Evolutionary conservation across 2,888 invertebrate species (phyloP).

Genomic region (Prosapia bicincta): DNA sequence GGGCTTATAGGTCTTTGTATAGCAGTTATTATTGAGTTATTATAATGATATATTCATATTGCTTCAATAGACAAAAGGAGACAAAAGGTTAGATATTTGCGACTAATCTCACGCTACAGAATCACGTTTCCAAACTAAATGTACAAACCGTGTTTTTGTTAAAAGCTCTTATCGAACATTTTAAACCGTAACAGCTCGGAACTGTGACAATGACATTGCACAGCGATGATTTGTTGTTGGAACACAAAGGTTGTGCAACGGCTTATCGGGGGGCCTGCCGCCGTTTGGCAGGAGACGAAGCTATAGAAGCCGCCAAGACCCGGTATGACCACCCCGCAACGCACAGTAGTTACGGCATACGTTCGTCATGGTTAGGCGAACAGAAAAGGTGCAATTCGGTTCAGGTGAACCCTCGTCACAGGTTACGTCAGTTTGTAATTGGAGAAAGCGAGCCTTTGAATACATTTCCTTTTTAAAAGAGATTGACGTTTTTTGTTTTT

Average conservation of each 20-base stretch:
- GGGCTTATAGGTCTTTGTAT: too few species aligned
- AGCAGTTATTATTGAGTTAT: too few species aligned
- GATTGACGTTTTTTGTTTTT: too few species aligned
- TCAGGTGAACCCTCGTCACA: not conserved
- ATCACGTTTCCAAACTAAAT: not conserved
- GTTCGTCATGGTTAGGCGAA: not conserved
- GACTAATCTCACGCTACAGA: too few species aligned
- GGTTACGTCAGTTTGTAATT: not conserved
- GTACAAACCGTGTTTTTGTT: not conserved
- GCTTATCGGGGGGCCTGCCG: not conserved
- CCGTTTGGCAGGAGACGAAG: not conserved
- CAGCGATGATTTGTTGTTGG: conserved; percentile 19
- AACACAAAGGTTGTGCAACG: not conserved
- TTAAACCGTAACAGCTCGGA: not conserved
- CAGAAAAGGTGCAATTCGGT: not conserved
- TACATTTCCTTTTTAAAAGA: too few species aligned
- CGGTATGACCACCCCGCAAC: not conserved
- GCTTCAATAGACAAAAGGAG: too few species aligned
- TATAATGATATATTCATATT: too few species aligned
- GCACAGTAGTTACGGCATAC: not conserved
- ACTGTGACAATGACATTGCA: conserved; percentile 18
- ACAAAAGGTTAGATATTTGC: too few species aligned
- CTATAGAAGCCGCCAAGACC: not conserved
- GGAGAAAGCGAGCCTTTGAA: not conserved
- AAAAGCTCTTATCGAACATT: not conserved